These are phyloP conservation scores for Camponotus vicinus DNA, from an alignment of 1,140 invertebrate genomes.

Conservation along the genomic window DNA sequence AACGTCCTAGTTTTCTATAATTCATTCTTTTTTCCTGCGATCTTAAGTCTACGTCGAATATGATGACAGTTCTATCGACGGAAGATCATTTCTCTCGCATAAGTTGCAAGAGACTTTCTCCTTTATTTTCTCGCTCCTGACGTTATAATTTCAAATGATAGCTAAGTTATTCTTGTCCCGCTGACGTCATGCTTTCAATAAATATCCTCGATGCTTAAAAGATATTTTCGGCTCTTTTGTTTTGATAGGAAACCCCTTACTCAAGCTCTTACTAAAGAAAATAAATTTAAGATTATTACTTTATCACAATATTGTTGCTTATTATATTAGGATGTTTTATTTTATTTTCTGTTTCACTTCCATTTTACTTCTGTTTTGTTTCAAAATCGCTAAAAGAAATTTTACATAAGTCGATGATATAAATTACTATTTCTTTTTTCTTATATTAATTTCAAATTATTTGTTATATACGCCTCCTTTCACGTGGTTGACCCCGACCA, in stretches of 20 bases:
- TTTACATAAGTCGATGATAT: neutral
- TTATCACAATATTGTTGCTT: neutral
- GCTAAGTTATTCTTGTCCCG: conserved; percentile 10
- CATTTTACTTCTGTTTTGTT: neutral
- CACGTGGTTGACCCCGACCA: conserved; percentile 23
- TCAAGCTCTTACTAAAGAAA: neutral
- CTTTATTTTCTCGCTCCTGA: conserved; percentile 27
- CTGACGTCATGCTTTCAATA: conserved; percentile 35
- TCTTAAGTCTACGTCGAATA: neutral
- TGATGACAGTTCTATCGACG: conserved; percentile 5
- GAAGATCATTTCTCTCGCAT: conserved; percentile 17
- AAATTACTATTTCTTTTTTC: neutral
- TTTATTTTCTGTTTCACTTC: neutral
- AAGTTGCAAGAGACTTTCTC: conserved; percentile 48
- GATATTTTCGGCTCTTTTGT: conserved; percentile 5
- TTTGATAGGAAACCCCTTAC: neutral
- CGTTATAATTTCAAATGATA: conserved; percentile 9
- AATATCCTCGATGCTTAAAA: neutral
- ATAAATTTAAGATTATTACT: neutral
- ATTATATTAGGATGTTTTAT: neutral
- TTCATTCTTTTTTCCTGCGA: neutral
- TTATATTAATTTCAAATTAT: neutral
- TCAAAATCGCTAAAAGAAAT: neutral
- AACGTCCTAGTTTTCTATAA: neutral
- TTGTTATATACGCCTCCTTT: conserved; percentile 3